Evolutionary conservation across 2,888 invertebrate genomes (phyloP).

Genomic region (Chrysolina americana): DNA sequence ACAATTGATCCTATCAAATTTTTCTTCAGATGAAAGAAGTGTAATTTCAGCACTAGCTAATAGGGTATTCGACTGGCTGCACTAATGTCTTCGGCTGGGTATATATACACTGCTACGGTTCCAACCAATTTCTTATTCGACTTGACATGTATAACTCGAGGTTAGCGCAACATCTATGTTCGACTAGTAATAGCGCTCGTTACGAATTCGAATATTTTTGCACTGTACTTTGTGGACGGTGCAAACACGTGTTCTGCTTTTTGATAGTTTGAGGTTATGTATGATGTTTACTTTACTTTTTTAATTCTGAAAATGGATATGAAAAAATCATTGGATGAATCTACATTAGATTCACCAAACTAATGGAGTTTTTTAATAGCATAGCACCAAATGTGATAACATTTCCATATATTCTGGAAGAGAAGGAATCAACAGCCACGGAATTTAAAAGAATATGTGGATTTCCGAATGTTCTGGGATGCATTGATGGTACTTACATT

Average conservation of each 20-base stretch:
- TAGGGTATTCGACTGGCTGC: too few relatives aligned
- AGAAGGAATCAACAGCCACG: constrained; percentile 12
- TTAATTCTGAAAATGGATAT: too few relatives aligned
- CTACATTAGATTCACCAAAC: constrained; percentile 18
- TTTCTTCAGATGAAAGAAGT: too few relatives aligned
- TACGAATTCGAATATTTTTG: constrained; percentile 11
- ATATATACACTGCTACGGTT: too few relatives aligned
- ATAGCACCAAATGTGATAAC: constrained; percentile 20
- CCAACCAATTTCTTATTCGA: background rate
- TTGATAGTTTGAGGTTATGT: constrained; percentile 3
- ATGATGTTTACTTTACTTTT: too few relatives aligned
- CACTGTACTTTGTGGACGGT: constrained; percentile 18
- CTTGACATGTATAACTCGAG: background rate
- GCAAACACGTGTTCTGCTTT: background rate
- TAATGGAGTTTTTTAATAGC: constrained; percentile 27
- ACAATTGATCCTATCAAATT: too few relatives aligned
- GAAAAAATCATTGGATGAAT: constrained; percentile 15
- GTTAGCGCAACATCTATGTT: background rate
- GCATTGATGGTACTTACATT: constrained; percentile 53
- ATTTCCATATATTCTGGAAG: constrained; percentile 17
- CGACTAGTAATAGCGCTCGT: constrained; percentile 5
- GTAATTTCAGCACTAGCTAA: too few relatives aligned
- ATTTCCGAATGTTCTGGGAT: constrained; percentile 50
- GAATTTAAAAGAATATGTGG: constrained; percentile 34
- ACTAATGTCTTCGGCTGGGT: too few relatives aligned